Percentiles rank a stretch among this genome's conserved stretches.
Evolutionary conservation across 1,140 invertebrate species (phyloP).

Genomic region (Mercenaria mercenaria): DNA sequence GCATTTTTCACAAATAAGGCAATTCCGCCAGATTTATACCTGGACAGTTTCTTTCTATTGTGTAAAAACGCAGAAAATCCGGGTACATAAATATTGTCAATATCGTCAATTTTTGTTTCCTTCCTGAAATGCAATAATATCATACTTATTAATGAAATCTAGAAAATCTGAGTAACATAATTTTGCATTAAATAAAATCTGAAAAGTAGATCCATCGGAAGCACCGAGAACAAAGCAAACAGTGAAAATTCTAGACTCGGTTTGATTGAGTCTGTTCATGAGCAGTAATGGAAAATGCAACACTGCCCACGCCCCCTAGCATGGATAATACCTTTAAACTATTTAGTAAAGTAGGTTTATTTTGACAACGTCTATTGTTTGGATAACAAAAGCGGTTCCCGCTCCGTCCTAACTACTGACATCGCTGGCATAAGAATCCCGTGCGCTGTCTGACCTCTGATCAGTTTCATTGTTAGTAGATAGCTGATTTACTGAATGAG

Average conservation of each 20-base stretch:
- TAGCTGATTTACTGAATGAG: background rate
- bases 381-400: background rate
- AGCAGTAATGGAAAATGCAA: no score
- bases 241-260: no score
- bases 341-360: background rate
- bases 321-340: conserved; percentile 49
- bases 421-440: background rate
- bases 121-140: conserved; percentile 47
- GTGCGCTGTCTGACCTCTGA: background rate
- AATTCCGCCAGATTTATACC: conserved; percentile 52
- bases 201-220: no score
- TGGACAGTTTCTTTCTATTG: conserved; percentile 16
- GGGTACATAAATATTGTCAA: conserved; percentile 12
- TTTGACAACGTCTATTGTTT: background rate
- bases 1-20: conserved; percentile 2
- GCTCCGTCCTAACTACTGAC: background rate
- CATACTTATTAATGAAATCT: conserved; percentile 7
- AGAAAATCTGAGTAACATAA: conserved; percentile 53
- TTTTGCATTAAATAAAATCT: no score
- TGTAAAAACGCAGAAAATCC: conserved; percentile 10
- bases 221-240: no score
- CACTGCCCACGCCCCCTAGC: conserved; percentile 42
- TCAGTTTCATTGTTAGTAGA: background rate
- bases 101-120: conserved; percentile 55
- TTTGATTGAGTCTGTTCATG: no score